Evolutionary conservation across 2,888 invertebrate genomes (phyloP), one percentile per base, ranked within the genome.

Genomic region (Colletes collaris): DNA sequence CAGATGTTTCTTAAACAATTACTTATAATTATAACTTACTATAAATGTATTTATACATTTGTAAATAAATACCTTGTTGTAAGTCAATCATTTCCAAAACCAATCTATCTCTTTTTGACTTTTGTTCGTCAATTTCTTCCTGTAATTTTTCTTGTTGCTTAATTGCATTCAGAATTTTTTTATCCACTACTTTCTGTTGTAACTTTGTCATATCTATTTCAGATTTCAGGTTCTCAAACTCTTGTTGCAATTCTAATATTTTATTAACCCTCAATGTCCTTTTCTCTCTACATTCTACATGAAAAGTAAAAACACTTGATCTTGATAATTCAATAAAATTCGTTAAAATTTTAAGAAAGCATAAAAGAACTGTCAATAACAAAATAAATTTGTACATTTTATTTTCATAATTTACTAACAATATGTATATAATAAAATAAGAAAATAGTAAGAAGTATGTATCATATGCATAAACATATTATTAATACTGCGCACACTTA

Each of bases 81-180:
- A 90, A 81, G 37, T 92, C 91, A 4, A 91, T 83, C 62, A 90
- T 84, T 72, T 91, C 88, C 3, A 91, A 16, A 6, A 83, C 70
- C 11, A 90, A 74, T 4, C 13, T 71, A 50, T 91, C 89, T 63
- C 82, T 89, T 16, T 77, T 70, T 3, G n/a, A 59, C 76, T 87
- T 90, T 2, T 79, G 62, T 4, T 66, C 53, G 4, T 85, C 62
- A 6, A 90, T 80, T 16, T 87, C 83, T 40, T 82, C 74, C 5
- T 67, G 79, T n/a, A 88, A 58, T 49, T 75, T 76, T 8, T 88
- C 86, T 16, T 84, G 71, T 11, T 80, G 71, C 13, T 81, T 86
- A 1, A 78, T 76, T 0, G 64, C 56, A 63, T 87, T 85, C 0
- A 63, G 58, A 13, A 90, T 85, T 66, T 90, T 90, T 70, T 89